Conservation (phyloP, 1,140 invertebrate genomes). For the Drosophila parabipectinata region DNA sequence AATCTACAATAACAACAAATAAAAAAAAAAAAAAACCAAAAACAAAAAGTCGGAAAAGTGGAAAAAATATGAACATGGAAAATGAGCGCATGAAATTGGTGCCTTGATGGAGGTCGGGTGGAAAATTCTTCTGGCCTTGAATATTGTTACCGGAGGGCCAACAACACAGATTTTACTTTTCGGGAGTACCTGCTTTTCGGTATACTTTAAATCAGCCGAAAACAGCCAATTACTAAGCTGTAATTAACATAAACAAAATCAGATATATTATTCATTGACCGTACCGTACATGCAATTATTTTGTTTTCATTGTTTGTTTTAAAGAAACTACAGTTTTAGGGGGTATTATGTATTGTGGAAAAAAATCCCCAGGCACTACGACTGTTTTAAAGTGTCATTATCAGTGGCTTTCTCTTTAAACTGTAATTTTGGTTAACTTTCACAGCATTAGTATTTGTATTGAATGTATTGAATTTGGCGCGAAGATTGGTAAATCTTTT, state of each 20-base stretch:
- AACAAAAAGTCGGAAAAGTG: conserved; percentile 23
- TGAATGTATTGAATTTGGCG: too few species aligned
- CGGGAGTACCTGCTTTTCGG: conserved; percentile 8
- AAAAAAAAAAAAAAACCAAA: conserved; percentile 24
- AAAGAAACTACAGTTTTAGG: not conserved
- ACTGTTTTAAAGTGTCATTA: too few species aligned
- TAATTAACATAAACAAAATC: not conserved
- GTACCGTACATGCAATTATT: too few species aligned
- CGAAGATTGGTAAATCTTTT: too few species aligned
- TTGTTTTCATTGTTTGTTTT: too few species aligned
- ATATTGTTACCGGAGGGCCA: conserved; percentile 7
- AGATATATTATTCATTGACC: not conserved
- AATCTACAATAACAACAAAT: not conserved
- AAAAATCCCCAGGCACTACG: too few species aligned
- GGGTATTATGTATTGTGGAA: too few species aligned
- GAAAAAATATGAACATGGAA: conserved; percentile 38
- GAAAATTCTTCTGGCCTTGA: conserved; percentile 6
- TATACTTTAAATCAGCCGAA: not conserved
- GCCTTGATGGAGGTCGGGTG: not conserved
- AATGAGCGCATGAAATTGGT: not conserved
- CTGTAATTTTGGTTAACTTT: too few species aligned
- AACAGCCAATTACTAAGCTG: not conserved
- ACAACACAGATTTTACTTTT: conserved; percentile 13
- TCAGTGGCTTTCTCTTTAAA: too few species aligned
- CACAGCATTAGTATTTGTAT: too few species aligned